Base-by-base conservation (phyloP, 2,888 invertebrate species). In the Habrosyne pyritoides region DNA sequence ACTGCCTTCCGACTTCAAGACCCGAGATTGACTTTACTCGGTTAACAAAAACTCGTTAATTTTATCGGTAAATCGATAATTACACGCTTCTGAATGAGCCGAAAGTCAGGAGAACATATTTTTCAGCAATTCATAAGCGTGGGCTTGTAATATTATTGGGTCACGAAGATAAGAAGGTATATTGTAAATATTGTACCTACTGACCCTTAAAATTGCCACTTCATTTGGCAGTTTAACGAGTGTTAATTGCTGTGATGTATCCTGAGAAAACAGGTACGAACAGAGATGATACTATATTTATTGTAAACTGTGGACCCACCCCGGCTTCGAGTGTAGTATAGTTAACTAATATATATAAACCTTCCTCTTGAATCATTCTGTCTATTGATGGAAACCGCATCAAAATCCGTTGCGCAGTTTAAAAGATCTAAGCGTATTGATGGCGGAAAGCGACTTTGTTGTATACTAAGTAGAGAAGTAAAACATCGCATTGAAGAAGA, bases 41-140 rank as follows among this genome's bases (percentile, higher is more conserved):
- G 18, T 18, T 18, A 42, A 42, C 28, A 50, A 28, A 50, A 28
- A 28, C 28, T 50, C 50, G 50, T 50, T 50, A 50, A 28, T 28
- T 28, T 28, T 28, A 50, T 50, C 50, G 50, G 10, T 18, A 22
- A 50, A 50, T 50, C 50, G 28, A 50, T 50, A 50, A 50, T 50
- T 28, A 50, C 28, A 28, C 21, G 50, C 28, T 22, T 30, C 28
- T 10, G 28, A 22, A 49, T 49, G 24, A 28, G 22, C 42, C 42
- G n/a, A 42, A 42, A 42, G 42, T 8, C 18, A 18, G 8, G 42
- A 8, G 8, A 42, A 36, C 7, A 42, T n/a, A 42, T n/a, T 18
- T 42, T 42, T 42, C 42, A 42, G 42, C 42, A 42, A 42, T 42
- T 42, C 18, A 42, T 42, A 14, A 42, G 42, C 18, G 6, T 42